Conservation (phyloP, 2,797 vertebrate species). For the Scomberomorus guttatus region DNA sequence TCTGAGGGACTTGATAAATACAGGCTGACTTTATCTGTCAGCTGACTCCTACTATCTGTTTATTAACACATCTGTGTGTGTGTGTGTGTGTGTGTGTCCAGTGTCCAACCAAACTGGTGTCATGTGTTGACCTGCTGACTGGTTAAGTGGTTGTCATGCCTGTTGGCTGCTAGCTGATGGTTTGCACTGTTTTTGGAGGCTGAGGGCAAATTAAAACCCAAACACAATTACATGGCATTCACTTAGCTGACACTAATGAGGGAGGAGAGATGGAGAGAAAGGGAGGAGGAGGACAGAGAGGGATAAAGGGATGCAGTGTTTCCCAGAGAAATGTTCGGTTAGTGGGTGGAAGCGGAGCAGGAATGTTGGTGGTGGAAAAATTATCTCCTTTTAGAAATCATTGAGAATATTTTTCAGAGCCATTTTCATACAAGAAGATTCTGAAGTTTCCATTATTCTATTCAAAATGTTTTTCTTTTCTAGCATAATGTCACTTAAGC, state of each 20-base stretch:
- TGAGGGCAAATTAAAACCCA: slow-evolving; percentile 41
- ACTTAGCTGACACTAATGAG: slow-evolving; percentile 37
- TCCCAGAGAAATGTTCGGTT: slow-evolving; percentile 40
- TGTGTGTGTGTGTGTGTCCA: not conserved
- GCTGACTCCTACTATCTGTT: slow-evolving; percentile 35
- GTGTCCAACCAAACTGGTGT: slow-evolving; percentile 41
- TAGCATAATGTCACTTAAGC: not conserved
- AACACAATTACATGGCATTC: slow-evolving; percentile 36
- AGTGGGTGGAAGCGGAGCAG: slow-evolving; percentile 52
- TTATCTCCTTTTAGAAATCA: not conserved
- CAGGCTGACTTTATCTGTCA: slow-evolving; percentile 17
- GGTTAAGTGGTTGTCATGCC: slow-evolving; percentile 44
- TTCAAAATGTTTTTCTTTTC: not conserved
- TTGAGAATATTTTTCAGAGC: not conserved
- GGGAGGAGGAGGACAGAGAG: not conserved
- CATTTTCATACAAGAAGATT: not conserved
- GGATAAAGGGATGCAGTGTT: slow-evolving; percentile 59
- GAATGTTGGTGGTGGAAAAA: slow-evolving; percentile 35
- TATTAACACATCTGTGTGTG: not conserved
- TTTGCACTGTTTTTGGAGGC: slow-evolving; percentile 31
- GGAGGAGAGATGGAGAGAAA: slow-evolving; percentile 13
- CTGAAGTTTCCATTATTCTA: not conserved
- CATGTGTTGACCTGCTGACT: slow-evolving; percentile 66
- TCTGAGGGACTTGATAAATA: slow-evolving; percentile 14
- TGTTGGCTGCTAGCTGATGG: slow-evolving; percentile 41